Percentiles rank a stretch among this genome's conserved stretches.
phyloP scores from a whole-genome alignment of 23 tunicate genomes.

The Clavelina lepadiformis region DNA sequence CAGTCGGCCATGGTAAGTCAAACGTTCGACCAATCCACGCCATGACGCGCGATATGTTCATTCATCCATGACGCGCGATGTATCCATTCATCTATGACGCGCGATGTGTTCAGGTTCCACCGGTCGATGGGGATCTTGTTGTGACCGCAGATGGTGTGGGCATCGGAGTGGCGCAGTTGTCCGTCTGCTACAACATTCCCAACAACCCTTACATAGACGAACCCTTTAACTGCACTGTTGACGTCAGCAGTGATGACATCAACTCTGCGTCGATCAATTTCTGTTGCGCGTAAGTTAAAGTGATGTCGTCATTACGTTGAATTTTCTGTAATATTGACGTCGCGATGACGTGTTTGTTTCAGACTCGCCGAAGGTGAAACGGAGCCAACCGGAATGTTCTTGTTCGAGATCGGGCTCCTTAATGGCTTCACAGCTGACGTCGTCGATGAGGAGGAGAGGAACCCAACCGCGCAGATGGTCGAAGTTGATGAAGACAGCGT shows the following conservation, averaged over 20 bases:
- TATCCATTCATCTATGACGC: neutral
- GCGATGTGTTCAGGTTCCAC: neutral
- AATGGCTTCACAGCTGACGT: conserved; percentile 23
- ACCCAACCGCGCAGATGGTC: conserved; percentile 14
- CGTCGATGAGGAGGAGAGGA: neutral
- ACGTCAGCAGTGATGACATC: neutral
- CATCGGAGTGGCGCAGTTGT: conserved; percentile 16
- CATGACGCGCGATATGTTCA: neutral
- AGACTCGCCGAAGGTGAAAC: neutral
- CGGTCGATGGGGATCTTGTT: neutral
- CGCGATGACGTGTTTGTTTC: neutral
- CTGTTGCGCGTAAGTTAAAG: conserved; percentile 40
- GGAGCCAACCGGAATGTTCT: conserved; percentile 32
- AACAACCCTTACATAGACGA: conserved; percentile 9
- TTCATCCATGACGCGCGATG: neutral
- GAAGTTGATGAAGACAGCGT: conserved; percentile 19
- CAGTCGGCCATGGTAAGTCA: conserved; percentile 4
- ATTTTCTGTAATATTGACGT: neutral
- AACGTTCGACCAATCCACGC: neutral
- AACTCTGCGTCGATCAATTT: conserved; percentile 13
- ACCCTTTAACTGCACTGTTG: conserved; percentile 15
- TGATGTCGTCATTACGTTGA: too few relatives aligned
- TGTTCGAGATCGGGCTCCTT: conserved; percentile 17
- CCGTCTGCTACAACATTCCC: conserved; percentile 36
- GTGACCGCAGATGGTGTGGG: conserved; percentile 7